Evolutionary conservation across 2,113 vertebrate genomes (phyloP).

Genomic region (Parotia lawesii): DNA sequence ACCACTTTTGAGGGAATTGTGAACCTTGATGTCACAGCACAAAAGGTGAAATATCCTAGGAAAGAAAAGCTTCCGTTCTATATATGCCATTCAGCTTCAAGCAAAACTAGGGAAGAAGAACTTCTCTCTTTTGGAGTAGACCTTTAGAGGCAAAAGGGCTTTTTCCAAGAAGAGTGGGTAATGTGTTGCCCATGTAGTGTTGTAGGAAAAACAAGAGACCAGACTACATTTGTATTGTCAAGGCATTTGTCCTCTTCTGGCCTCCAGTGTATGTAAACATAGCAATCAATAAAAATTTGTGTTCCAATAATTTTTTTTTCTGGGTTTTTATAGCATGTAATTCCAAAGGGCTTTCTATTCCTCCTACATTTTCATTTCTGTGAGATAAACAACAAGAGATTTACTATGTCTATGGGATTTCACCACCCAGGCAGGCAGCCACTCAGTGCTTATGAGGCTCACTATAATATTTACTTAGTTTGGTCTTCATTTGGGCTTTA

Average conservation of each 20-base stretch:
- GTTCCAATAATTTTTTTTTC: background rate
- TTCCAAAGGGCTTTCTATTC: constrained; percentile 46
- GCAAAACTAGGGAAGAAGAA: background rate
- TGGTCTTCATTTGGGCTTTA: constrained; percentile 76
- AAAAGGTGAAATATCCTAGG: background rate
- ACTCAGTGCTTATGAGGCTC: background rate
- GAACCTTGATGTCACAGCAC: background rate
- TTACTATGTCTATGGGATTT: constrained; percentile 66
- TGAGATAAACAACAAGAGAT: constrained; percentile 72
- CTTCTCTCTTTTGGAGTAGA: background rate
- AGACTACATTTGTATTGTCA: background rate
- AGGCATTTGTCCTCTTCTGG: background rate
- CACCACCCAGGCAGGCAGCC: constrained; percentile 48
- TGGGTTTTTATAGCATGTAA: constrained; percentile 24
- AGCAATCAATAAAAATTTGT: background rate
- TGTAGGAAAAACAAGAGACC: background rate
- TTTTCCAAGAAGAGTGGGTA: background rate
- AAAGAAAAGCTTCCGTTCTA: background rate
- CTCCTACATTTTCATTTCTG: constrained; percentile 36
- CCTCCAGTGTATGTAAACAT: background rate
- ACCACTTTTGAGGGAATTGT: background rate
- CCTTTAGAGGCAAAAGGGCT: background rate
- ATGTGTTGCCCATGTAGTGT: background rate
- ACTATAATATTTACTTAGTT: constrained; percentile 70
- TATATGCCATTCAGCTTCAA: background rate